Percentiles rank a stretch among this genome's conserved stretches.
Conservation (phyloP, 1,140 invertebrate species). For the Drosophila pruinosa region DNA sequence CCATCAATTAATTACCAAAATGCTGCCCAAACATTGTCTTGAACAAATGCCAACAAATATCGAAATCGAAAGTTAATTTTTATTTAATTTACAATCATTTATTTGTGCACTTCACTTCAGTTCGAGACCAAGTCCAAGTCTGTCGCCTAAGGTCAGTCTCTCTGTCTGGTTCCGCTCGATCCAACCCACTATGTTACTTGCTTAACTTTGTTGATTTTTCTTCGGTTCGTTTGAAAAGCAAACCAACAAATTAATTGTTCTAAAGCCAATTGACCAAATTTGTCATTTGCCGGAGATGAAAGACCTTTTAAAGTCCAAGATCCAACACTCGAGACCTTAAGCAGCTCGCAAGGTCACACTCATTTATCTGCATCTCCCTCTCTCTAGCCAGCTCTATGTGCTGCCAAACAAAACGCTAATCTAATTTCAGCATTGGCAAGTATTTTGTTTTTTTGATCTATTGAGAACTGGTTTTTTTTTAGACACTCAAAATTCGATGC, state of each 20-base stretch:
- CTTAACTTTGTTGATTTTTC: not conserved
- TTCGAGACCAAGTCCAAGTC: not conserved
- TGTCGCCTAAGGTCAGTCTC: conserved; percentile 49
- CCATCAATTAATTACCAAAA: conserved; percentile 69
- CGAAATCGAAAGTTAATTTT: conserved; percentile 69
- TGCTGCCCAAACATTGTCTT: conserved; percentile 6
- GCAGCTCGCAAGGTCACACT: conserved; percentile 2
- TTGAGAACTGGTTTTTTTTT: not conserved
- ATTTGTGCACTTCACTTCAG: conserved; percentile 46
- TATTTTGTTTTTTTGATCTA: not conserved
- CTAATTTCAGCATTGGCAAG: not conserved
- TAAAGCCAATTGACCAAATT: conserved; percentile 40
- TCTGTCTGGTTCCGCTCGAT: conserved; percentile 3
- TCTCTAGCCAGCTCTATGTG: not conserved
- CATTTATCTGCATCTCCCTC: not conserved
- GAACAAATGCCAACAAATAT: conserved; percentile 37
- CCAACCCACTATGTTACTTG: conserved; percentile 4
- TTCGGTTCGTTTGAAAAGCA: conserved; percentile 17
- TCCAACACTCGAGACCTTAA: conserved; percentile 1
- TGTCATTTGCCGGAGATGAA: conserved; percentile 28
- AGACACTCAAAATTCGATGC: too few species aligned
- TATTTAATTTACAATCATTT: conserved; percentile 63
- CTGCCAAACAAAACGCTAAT: not conserved
- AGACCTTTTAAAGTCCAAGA: conserved; percentile 38
- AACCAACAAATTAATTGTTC: conserved; percentile 68